phyloP scores from a whole-genome alignment of 2,797 vertebrate species.

The Catharus ustulatus region DNA sequence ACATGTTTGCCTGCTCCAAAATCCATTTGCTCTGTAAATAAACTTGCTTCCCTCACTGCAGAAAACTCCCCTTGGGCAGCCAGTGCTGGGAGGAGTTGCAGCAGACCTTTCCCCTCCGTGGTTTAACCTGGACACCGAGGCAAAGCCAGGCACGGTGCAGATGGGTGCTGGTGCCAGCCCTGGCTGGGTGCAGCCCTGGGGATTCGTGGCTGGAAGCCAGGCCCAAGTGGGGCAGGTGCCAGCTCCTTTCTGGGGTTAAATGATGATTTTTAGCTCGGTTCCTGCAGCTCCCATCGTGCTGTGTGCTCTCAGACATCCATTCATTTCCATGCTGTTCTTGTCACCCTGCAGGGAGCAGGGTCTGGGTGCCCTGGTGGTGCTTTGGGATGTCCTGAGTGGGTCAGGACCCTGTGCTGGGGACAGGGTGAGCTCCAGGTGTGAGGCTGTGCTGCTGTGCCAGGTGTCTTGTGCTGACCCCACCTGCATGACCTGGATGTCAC shows the following conservation, averaged over 20 bases:
- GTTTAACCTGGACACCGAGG: neutral
- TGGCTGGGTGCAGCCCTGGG: neutral
- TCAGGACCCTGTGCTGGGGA: neutral
- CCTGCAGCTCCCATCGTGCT: neutral
- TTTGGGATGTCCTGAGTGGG: neutral
- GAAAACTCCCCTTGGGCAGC: slow-evolving; percentile 29
- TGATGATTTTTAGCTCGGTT: slow-evolving; percentile 43
- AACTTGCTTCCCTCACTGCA: slow-evolving; percentile 21
- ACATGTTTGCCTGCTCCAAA: slow-evolving; percentile 56
- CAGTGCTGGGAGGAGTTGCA: neutral
- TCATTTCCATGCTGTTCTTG: neutral
- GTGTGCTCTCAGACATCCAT: neutral
- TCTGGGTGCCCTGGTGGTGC: neutral
- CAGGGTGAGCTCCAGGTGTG: fast-evolving
- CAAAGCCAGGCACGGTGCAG: neutral
- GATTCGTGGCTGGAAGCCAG: neutral
- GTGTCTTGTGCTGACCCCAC: neutral
- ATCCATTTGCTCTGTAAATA: slow-evolving; percentile 64
- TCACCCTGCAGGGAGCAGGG: neutral
- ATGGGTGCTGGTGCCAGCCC: neutral
- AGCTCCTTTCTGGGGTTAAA: slow-evolving; percentile 46
- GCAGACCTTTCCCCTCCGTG: neutral
- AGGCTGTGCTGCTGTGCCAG: neutral
- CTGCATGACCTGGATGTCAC: neutral
- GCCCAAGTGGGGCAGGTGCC: slow-evolving; percentile 35